A percentile compares a stretch with the other conserved stretches of the same genome.
Evolutionary conservation across 2,888 invertebrate genomes (phyloP).

Genomic region (Crocallis elinguaria): DNA sequence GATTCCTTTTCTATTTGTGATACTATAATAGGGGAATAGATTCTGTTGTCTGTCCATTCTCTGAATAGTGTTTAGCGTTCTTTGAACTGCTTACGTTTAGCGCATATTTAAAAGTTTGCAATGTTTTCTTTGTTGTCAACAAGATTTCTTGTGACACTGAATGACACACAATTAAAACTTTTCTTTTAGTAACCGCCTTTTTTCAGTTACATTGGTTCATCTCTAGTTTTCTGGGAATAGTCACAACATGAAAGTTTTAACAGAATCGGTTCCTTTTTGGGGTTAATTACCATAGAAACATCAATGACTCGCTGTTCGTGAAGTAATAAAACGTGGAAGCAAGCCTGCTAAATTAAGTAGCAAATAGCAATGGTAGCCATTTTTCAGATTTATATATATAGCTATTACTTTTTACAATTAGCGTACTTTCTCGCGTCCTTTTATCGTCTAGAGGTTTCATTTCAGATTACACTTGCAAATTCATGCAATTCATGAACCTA

Average conservation of each 20-base stretch:
- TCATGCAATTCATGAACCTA: too few species aligned
- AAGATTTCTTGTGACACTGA: background rate
- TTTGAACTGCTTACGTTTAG: background rate
- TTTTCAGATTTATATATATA: too few species aligned
- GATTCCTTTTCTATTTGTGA: conserved; percentile 23
- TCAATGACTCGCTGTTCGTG: too few species aligned
- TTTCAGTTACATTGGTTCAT: background rate
- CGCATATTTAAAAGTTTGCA: background rate
- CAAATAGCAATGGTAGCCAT: background rate
- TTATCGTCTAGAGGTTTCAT: conserved; percentile 24
- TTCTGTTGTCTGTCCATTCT: background rate
- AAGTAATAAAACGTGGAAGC: too few species aligned
- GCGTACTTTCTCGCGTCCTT: conserved; percentile 16
- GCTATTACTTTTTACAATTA: too few species aligned
- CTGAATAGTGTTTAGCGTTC: background rate
- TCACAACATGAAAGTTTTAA: too few species aligned
- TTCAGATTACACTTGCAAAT: too few species aligned
- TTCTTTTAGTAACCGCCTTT: background rate
- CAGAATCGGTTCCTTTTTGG: too few species aligned
- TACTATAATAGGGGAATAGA: background rate
- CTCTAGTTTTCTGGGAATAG: background rate
- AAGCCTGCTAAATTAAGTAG: background rate
- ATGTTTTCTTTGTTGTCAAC: background rate
- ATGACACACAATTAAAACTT: background rate
- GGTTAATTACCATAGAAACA: too few species aligned